Conservation (phyloP, 2,113 vertebrate genomes). For the Hystrix cristata region DNA sequence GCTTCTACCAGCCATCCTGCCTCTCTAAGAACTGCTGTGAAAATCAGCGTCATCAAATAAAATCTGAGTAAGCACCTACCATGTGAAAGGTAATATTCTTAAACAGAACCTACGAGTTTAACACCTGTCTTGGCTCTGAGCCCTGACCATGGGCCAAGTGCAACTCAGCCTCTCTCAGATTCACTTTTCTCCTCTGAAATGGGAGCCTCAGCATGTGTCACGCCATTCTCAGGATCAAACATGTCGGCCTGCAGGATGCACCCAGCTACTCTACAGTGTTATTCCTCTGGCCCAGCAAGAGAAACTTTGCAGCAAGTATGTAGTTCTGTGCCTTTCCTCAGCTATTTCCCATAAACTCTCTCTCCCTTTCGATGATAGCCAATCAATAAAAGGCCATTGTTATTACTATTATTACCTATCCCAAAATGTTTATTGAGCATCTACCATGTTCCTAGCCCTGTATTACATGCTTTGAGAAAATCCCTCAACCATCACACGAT, state of each 20-base stretch:
- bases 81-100: background rate
- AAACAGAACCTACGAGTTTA: background rate
- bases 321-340: background rate
- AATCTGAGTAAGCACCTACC: background rate
- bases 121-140: background rate
- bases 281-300: background rate
- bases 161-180: background rate
- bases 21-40: background rate
- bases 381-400: background rate
- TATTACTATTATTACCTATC: background rate
- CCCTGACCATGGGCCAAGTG: background rate
- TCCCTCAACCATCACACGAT: background rate
- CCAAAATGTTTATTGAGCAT: background rate
- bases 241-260: background rate
- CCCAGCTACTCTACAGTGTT: background rate
- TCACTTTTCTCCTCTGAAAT: background rate
- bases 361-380: background rate
- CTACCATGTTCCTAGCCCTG: background rate
- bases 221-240: background rate
- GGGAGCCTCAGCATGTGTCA: background rate
- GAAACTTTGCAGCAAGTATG: background rate
- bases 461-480: background rate
- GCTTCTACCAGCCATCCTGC: background rate
- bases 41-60: background rate
- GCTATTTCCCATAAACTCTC: background rate